Evolutionary conservation across 2,888 invertebrate species (phyloP).

Genomic region (Eupithecia subfuscata): DNA sequence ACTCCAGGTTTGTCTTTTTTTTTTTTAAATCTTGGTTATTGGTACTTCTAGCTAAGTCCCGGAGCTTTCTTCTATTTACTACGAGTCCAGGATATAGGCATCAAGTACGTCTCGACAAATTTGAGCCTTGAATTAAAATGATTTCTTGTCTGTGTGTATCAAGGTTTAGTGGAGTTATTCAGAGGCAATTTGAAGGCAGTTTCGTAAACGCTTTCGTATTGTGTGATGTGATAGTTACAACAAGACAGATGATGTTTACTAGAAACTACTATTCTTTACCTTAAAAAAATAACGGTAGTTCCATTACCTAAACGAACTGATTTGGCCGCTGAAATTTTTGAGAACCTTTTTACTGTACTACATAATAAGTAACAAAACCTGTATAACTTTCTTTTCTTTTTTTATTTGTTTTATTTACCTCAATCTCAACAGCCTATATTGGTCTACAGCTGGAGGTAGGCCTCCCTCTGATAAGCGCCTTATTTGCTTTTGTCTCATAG

Average conservation of each 20-base stretch:
- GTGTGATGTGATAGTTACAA: slow-evolving; percentile 27
- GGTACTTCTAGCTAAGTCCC: too few species aligned
- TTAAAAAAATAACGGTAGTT: neutral
- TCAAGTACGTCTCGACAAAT: too few species aligned
- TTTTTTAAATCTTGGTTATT: neutral
- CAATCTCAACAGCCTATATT: too few species aligned
- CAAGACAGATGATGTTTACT: neutral
- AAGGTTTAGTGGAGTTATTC: slow-evolving; percentile 36
- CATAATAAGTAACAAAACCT: too few species aligned
- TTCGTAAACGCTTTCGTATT: slow-evolving; percentile 30
- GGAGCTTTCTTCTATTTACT: neutral
- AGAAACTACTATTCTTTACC: neutral
- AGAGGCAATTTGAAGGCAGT: slow-evolving; percentile 37
- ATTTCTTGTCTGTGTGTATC: slow-evolving; percentile 24
- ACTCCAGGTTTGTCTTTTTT: too few species aligned
- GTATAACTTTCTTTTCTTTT: too few species aligned
- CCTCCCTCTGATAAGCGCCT: too few species aligned
- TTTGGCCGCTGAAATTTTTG: neutral
- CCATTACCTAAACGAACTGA: neutral
- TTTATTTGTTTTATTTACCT: too few species aligned
- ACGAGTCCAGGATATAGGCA: neutral
- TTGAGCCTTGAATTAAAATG: neutral
- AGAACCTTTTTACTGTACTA: too few species aligned
- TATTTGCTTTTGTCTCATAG: too few species aligned
- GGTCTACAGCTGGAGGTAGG: too few species aligned